Evolutionary conservation across 2,888 invertebrate species (phyloP), one percentile per base, ranked within the genome.

Genomic region (Pandemis heparana): DNA sequence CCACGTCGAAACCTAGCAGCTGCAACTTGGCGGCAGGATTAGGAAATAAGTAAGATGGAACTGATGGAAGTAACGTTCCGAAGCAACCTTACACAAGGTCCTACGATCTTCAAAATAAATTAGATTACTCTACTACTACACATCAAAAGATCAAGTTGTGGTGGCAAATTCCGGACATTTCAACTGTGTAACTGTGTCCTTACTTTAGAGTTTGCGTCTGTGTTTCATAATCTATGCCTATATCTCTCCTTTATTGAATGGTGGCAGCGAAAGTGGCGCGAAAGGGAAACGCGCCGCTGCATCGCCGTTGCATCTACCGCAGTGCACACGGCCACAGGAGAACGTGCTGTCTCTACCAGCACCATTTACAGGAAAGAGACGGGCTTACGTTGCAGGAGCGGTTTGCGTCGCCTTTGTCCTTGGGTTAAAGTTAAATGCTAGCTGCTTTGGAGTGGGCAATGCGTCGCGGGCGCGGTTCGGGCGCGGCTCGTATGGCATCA

Each of bases 241-340:
- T 60, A 14, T 12, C 14, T 43, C 38, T 14, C 14, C 60, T 7
- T 38, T 38, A 60, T 60, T 60, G 60, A 60, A 60, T 60, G 60
- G 60, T 38, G 38, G 60, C 60, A 60, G 60, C 6, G 60, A 60
- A 60, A 60, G 60, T 60, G 60, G 38, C 32, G 32, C 38, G 60
- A 60, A 60, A 60, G 60, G 8, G 38, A 60, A 38, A 60, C 38
- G 60, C 56, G 56, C 56, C 12, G 56, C 38, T 60, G 60, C 60
- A 38, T 38, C 38, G 38, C 38, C 60, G 60, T 14, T 60, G 38
- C 60, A 38, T 14, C 18, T 60, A n/a, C 38, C 60, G 60, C 60
- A 60, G 1, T 60, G 60, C 38, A 38, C 8, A 23, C 48, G 48
- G n/a, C 6, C 16, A 5, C 18, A 4, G 9, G 18, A n/a, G n/a